These are phyloP conservation scores for Beroe forskalii DNA, from an alignment of 37 sponge, comb jelly and placozoan species.

Conservation along the genomic window DNA sequence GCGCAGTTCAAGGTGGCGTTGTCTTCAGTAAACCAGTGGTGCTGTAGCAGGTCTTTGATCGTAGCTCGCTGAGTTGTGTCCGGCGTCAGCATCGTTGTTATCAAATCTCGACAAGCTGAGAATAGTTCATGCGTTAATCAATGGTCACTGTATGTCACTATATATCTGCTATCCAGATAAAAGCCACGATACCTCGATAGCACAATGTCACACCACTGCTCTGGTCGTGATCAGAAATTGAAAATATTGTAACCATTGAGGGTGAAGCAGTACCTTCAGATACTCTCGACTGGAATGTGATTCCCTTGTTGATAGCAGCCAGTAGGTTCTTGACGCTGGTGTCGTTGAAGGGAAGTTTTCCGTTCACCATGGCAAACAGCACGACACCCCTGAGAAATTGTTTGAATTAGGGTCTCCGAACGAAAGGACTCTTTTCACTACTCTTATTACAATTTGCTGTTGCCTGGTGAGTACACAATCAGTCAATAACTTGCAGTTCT, in stretches of 20 bases:
- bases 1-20: neutral
- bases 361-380: slow-evolving; percentile 85
- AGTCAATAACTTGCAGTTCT: too few species aligned
- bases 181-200: too few species aligned
- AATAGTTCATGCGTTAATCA: too few species aligned
- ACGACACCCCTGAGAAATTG: slow-evolving; percentile 73
- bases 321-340: slow-evolving; percentile 77
- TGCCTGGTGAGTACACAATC: too few species aligned
- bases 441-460: too few species aligned
- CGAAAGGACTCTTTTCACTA: too few species aligned
- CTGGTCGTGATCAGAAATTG: neutral
- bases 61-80: slow-evolving; percentile 1
- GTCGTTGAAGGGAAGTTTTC: slow-evolving; percentile 87
- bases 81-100: slow-evolving; percentile 31
- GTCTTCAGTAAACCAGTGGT: slow-evolving; percentile 38
- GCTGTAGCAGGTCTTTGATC: slow-evolving; percentile 4
- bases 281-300: slow-evolving; percentile 69
- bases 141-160: too few species aligned
- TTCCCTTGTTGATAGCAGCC: slow-evolving; percentile 67
- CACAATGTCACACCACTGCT: too few species aligned
- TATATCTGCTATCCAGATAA: too few species aligned
- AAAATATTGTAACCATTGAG: neutral
- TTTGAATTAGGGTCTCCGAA: too few species aligned
- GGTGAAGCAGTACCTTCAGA: slow-evolving; percentile 24
- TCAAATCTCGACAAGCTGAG: slow-evolving; percentile 36